Base-by-base conservation (phyloP, 1,140 invertebrate species). In the Babylonia areolata region DNA sequence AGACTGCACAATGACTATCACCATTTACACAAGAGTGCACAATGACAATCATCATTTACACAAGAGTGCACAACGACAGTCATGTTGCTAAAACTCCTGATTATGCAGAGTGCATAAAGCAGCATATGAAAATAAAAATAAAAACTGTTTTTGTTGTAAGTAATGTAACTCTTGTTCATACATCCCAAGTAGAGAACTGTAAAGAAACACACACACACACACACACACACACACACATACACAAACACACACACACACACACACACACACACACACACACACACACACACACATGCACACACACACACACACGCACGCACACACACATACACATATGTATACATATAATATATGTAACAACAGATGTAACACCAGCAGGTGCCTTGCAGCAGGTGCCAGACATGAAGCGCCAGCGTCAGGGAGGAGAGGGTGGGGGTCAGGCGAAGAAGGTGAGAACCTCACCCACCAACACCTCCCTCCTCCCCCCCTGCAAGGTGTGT, bases 401-500 rank as follows among this genome's bases (percentile, higher is more conserved):
- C 9, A 51, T 51, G 46, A 51, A 51, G 46, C 46, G 46, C 9
- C 6, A 51, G 20, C 9, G 46, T 51, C 46, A 71, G 28, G 69
- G 69, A n/a, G 9, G 11, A n/a, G 33, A 71, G 69, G 28, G 5
- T 9, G 33, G 69, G 5, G 69, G 28, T 9, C 69, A 51, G 46
- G 20, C 9, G 20, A 51, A 51, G 46, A 51, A 51, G 20, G 46
- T 51, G 46, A 51, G 46, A 20, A 51, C 46, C 6, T 11, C 46
- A 20, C 46, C 73, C 17, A 31, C 51, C 5, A 6, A 64, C 42
- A 71, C 3, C 35, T 37, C 33, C 20, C 17, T 83, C 31, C 83
- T 93, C 15, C 93, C 93, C 0, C 93, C 93, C 6, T 95, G 95
- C 91, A 89, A 92, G 80, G 93, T 95, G 12, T 95, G 95, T 90